Evolutionary conservation across 2,888 invertebrate genomes (phyloP), one percentile per base, ranked within the genome.

Genomic region (Germaria angustata): DNA sequence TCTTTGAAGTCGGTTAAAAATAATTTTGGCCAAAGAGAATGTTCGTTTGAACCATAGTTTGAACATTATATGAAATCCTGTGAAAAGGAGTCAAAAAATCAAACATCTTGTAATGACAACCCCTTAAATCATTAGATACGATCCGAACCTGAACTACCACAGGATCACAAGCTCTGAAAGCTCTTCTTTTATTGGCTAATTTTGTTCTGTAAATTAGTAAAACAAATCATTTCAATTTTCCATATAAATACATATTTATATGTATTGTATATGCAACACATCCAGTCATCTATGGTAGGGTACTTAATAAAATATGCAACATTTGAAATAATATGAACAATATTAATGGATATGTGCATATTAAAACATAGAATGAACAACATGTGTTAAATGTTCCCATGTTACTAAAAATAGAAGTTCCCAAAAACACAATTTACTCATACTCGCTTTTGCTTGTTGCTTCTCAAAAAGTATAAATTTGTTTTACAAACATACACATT

Each of bases 341-440:
- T 72, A 59, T 68, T 57, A 75, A 63, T 65, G 65, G 63, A 36
- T 28, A 51, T 73, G 59, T 53, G 59, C 39, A 65, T 55, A 36
- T 72, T 73, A 71, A 71, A 44, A 9, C 32, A 44, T 39, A 22
- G 34, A 69, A 59, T n/a, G 24, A 49, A 81, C 20, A 85, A 84
- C 84, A 85, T 84, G 75, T 86, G 85, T 84, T 72, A 17, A 73
- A 84, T 84, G 77, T 86, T 86, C 86, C 84, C 86, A 86, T 85
- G 84, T 84, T 44, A 69, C 84, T 79, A 84, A 78, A 86, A 85
- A 85, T 86, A 86, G 81, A 81, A 72, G 32, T 66, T 80, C 72
- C 79, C 66, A 71, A 80, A n/a, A 71, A 77, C 41, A 44, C 44
- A 78, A 34, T 75, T 65, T 55, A 55, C 44, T 75, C 57, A 15